Evolutionary conservation across 2,797 vertebrate genomes (phyloP), one percentile per base, ranked within the genome.

Genomic region (Dendrocincla tyrannina): DNA sequence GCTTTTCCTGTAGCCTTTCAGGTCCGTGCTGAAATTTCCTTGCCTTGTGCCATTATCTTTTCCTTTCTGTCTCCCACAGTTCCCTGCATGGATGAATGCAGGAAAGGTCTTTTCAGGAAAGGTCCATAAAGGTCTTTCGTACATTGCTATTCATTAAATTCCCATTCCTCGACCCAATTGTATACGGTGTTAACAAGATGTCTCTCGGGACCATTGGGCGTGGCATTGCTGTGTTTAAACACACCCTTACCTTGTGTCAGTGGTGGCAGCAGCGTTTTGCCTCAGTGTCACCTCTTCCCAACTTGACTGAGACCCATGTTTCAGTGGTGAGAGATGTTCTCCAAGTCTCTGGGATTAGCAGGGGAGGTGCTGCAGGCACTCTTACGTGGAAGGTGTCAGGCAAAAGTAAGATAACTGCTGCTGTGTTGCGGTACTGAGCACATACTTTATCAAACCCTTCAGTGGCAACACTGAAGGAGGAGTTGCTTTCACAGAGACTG

Each of bases 1-100:
- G 72, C 41, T 89, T 88, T 95, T 89, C 69, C 49, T 74, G 46
- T 37, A 74, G 56, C 60, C 49, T 95, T 93, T 95, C 50, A 72
- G n/a, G 50, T 90, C 28, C 0, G 0, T 63, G 72, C 53, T 77
- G 75, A 93, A 46, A 12, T 86, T 46, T 68, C 93, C 68, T 83
- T 92, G 25, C 68, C 49, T 64, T 42, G 18, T 88, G 49, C 62
- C 30, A 19, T 93, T 94, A 86, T 60, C 44, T 86, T 64, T 86
- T 63, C 19, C 10, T 25, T 55, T 75, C 59, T 56, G 32, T 80
- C 56, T 95, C 39, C 47, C 33, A 35, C 20, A 64, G 79, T 64
- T 52, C 22, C 33, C 79, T 80, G 53, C 39, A 33, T 72, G 88
- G 37, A 68, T 90, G 67, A 90, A 85, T 90, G 67, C 60, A 49